Evolutionary conservation across 2,113 vertebrate species (phyloP).

Genomic region (Oreotrochilus melanogaster): DNA sequence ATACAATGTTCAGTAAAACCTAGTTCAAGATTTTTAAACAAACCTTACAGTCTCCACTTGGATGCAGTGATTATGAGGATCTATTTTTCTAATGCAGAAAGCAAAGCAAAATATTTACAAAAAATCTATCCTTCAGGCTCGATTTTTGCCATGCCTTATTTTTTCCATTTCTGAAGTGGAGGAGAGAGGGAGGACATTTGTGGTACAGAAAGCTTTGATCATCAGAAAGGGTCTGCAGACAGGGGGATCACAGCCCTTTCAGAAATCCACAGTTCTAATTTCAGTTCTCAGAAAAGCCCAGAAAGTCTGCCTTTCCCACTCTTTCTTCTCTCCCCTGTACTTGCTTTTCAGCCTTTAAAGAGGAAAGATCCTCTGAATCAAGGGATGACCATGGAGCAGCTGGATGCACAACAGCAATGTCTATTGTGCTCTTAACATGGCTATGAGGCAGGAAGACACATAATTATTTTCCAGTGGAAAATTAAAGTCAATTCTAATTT

Average conservation of each 20-base stretch:
- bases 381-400: background rate
- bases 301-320: background rate
- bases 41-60: fast-evolving
- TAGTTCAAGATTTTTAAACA: background rate
- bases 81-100: background rate
- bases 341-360: background rate
- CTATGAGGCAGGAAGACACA: background rate
- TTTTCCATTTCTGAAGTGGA: background rate
- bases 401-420: background rate
- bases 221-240: background rate
- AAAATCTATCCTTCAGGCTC: background rate
- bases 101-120: background rate
- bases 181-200: background rate
- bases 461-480: background rate
- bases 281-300: background rate
- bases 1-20: background rate
- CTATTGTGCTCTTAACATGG: fast-evolving
- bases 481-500: slow-evolving; percentile 8
- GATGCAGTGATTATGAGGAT: background rate
- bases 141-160: background rate
- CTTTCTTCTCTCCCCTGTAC: background rate
- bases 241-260: background rate
- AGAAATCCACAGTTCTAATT: background rate
- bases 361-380: background rate
- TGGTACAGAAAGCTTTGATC: background rate